Evolutionary conservation across 2,888 invertebrate species (phyloP), one percentile per base, ranked within the genome.

Genomic region (Phaedon cochleariae): DNA sequence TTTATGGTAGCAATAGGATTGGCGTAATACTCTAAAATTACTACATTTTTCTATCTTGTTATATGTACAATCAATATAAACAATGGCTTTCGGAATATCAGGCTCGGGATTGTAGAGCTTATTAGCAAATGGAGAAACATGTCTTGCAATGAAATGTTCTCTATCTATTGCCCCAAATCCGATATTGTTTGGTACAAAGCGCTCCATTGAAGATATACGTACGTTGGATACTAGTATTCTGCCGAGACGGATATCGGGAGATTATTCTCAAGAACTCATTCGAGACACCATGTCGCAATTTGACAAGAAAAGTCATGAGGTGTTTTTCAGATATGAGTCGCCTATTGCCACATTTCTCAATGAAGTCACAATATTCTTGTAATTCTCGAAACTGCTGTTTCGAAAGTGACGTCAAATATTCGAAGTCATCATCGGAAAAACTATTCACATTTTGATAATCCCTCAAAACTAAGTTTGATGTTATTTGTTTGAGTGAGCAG

Each of bases 11-110:
- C 31, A 34, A 34, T 34, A 34, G 31, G 31, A 34, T 34, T 34
- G 31, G 48, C 49, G 49, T n/a, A 49, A 49, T 49, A 49, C 49
- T 20, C 49, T 20, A 9, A 20, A 49, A 49, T 21, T 18, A 49
- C 18, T 21, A 49, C 49, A 49, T 49, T 49, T 49, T 48, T 48
- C 48, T 20, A 49, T 49, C 20, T 49, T 49, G 49, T 49, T 49
- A 20, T 49, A 49, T 49, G 21, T 49, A 49, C 49, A 49, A 49
- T 49, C 49, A 49, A 49, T 49, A 18, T 49, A 49, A 49, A 49
- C 49, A 49, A 49, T 49, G 10, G 49, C 49, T 46, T 46, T 46
- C 17, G 46, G 46, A 46, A 46, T 46, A 46, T 46, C 18, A 26
- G 46, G 17, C 17, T 17, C 10, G 46, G 15, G 10, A 15, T 15